These are phyloP conservation scores for Champsocephalus gunnari DNA, from an alignment of 2,797 vertebrate genomes.

Conservation along the genomic window DNA sequence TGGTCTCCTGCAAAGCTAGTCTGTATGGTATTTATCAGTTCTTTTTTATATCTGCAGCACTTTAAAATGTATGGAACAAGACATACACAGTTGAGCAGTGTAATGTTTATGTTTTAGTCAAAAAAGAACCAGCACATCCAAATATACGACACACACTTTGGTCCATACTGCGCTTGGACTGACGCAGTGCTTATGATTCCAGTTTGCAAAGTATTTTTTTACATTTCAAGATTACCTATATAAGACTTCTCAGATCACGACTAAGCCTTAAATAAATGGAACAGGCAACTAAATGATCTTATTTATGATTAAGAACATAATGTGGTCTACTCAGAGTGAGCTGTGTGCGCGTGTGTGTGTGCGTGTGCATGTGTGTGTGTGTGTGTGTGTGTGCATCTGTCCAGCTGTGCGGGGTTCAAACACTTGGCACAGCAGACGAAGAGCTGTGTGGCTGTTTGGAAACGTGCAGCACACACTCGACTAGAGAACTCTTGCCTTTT, in stretches of 20 bases:
- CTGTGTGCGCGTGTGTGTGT: too few relatives aligned
- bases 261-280: too few relatives aligned
- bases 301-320: too few relatives aligned
- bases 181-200: neutral
- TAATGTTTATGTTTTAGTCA: neutral
- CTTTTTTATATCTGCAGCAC: neutral
- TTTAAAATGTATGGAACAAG: neutral
- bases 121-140: neutral
- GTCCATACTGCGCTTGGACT: neutral
- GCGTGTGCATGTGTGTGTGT: too few relatives aligned
- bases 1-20: neutral
- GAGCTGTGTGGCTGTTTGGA: conserved; percentile 41
- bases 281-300: too few relatives aligned
- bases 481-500: conserved; percentile 55
- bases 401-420: conserved; percentile 64
- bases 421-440: conserved; percentile 57
- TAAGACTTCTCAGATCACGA: neutral
- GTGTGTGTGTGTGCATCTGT: conserved; percentile 14
- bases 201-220: neutral
- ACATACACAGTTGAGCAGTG: neutral
- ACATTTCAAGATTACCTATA: neutral
- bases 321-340: too few relatives aligned
- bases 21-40: neutral
- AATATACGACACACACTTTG: neutral
- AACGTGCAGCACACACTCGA: conserved; percentile 40